Evolutionary conservation across 2,113 vertebrate species (phyloP).

Genomic region (Terrapene triunguis): DNA sequence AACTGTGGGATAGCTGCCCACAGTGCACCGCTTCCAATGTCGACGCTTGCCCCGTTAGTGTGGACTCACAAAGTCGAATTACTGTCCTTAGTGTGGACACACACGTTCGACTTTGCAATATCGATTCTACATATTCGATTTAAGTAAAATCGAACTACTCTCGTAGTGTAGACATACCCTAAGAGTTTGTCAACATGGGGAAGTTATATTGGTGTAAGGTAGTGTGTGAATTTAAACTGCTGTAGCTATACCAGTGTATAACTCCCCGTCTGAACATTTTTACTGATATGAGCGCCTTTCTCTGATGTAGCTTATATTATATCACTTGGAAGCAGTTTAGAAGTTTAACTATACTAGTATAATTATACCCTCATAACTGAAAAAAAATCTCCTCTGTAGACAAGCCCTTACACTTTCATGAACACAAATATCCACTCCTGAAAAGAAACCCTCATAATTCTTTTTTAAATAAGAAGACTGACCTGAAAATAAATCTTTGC

Average conservation of each 20-base stretch:
- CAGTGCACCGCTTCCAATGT: no score
- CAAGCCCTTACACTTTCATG: conserved; percentile 30
- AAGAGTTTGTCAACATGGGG: neutral
- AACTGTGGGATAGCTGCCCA: no score
- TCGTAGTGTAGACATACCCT: no score
- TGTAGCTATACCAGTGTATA: neutral
- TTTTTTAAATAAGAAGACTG: conserved; percentile 27
- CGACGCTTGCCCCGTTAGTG: no score
- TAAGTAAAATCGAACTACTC: no score
- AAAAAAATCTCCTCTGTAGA: conserved; percentile 21
- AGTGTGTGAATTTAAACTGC: neutral
- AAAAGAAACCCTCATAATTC: neutral
- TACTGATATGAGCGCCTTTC: neutral
- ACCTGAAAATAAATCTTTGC: neutral
- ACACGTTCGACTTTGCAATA: no score
- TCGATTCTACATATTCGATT: no score
- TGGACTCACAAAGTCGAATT: no score
- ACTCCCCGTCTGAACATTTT: neutral
- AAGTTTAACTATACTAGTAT: conserved; percentile 6
- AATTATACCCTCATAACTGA: conserved; percentile 15
- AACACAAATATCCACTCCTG: neutral
- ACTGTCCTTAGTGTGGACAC: no score
- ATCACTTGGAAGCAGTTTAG: neutral
- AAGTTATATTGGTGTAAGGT: neutral
- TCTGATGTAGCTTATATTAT: neutral